Conservation (phyloP, 2,888 invertebrate species). For the Scrobipalpa atriplicella region DNA sequence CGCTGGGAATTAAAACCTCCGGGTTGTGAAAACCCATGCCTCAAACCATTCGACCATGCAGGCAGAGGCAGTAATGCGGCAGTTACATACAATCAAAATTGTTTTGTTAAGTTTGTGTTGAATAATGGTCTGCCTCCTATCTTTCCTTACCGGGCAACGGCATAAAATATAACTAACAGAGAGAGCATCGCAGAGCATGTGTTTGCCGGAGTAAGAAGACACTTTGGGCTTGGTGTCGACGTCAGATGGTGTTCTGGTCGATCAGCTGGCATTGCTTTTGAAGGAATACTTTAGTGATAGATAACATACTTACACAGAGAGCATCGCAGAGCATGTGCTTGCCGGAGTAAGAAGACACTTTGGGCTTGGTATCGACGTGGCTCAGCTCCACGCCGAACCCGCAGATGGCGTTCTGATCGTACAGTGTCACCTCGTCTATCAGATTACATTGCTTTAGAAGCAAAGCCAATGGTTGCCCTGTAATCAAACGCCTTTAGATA, state of each 20-base stretch:
- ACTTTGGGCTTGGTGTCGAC: background rate
- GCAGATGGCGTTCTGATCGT: constrained; percentile 67
- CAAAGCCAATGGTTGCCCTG: constrained; percentile 73
- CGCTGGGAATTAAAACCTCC: too few relatives aligned
- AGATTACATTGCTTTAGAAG: constrained; percentile 74
- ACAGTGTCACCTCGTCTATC: constrained; percentile 73
- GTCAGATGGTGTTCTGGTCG: constrained; percentile 62
- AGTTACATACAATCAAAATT: too few relatives aligned
- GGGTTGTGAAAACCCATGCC: too few relatives aligned
- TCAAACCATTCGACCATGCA: too few relatives aligned
- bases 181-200: too few relatives aligned
- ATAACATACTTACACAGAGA: constrained; percentile 51
- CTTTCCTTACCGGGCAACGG: too few relatives aligned
- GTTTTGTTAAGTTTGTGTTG: too few relatives aligned
- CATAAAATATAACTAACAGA: too few relatives aligned
- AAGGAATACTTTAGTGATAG: constrained; percentile 45
- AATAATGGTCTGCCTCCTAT: too few relatives aligned
- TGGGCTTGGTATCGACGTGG: constrained; percentile 75
- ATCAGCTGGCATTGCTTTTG: constrained; percentile 74
- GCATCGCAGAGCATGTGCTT: constrained; percentile 72
- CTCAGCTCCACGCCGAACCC: constrained; percentile 76
- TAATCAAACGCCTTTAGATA: background rate
- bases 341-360: constrained; percentile 70
- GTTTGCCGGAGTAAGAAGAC: background rate
- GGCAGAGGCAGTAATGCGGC: too few relatives aligned